Evolutionary conservation across 2,797 vertebrate species (phyloP), one percentile per base, ranked within the genome.

Genomic region (Helarctos malayanus): DNA sequence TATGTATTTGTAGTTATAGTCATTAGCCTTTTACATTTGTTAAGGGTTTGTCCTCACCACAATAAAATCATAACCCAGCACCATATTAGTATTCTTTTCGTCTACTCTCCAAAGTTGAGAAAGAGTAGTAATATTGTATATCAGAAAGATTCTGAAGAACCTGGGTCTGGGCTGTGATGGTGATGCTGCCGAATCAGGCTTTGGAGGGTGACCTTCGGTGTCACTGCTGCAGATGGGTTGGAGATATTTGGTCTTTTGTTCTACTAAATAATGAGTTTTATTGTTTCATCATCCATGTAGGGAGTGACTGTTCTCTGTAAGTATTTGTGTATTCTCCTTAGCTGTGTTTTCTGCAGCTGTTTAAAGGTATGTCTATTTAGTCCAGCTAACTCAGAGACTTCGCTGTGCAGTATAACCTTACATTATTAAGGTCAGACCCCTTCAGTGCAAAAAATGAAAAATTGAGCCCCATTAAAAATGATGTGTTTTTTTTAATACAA

Each of bases 401-500:
- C 47, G 25, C 35, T 54, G 35, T 25, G 8, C 41, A 25, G 3
- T 38, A 73, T 75, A 95, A 95, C 5, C 16, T 95, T 92, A 76
- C 56, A 25, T 87, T 68, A 54, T 82, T 92, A 94, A 95, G 41
- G n/a, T 94, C 73, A 94, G 57, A 91, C 8, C 15, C 8, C 12
- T 86, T 91, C 52, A 68, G n/a, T 85, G 45, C 47, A 96, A 95
- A 75, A 97, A 84, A 47, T 61, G 13, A 76, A 96, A 97, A 87
- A 71, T 5, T 15, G 25, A 10, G 8, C 29, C 56, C 21, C 32
- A 88, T 93, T 80, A 82, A 95, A 96, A 88, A 41, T 75, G 25
- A 59, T 85, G 29, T 91, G 41, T 1, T 90, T 80, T 59, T 92
- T 92, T 91, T 68, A 84, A 96, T 32, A 82, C 35, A 16, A 92